Evolutionary conservation across 2,113 vertebrate species (phyloP).

Genomic region (Sinocyclocheilus maitianheensis): DNA sequence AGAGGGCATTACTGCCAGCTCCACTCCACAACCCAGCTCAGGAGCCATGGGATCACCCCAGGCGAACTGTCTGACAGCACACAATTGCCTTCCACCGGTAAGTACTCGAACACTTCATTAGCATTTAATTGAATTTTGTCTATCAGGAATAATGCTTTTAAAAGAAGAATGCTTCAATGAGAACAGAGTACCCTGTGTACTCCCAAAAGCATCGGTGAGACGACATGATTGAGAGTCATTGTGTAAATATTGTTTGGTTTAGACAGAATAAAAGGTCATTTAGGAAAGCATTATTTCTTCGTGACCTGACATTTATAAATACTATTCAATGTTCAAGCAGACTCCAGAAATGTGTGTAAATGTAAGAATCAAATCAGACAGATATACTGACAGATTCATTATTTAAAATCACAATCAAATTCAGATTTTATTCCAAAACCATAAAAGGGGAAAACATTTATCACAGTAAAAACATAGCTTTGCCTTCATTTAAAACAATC

Average conservation of each 20-base stretch:
- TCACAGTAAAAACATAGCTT: slow-evolving; percentile 56
- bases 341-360: neutral
- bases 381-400: neutral
- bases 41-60: slow-evolving; percentile 57
- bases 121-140: slow-evolving; percentile 74
- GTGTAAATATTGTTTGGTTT: neutral
- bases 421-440: slow-evolving; percentile 72
- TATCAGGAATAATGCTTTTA: slow-evolving; percentile 68
- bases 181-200: neutral
- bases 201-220: slow-evolving; percentile 15
- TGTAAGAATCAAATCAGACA: neutral
- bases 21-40: slow-evolving; percentile 39
- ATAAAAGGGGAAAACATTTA: slow-evolving; percentile 62
- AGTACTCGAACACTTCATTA: slow-evolving; percentile 76
- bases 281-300: neutral
- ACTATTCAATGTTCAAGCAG: neutral
- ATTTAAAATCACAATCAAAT: neutral
- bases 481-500: slow-evolving; percentile 71
- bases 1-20: slow-evolving; percentile 67
- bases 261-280: neutral
- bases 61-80: slow-evolving; percentile 68
- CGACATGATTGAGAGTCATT: slow-evolving; percentile 26
- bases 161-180: slow-evolving; percentile 41
- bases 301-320: neutral
- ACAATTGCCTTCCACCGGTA: slow-evolving; percentile 76